Evolutionary conservation across 2,797 vertebrate genomes (phyloP), one percentile per base, ranked within the genome.

Genomic region (Toxotes lorentzi): DNA sequence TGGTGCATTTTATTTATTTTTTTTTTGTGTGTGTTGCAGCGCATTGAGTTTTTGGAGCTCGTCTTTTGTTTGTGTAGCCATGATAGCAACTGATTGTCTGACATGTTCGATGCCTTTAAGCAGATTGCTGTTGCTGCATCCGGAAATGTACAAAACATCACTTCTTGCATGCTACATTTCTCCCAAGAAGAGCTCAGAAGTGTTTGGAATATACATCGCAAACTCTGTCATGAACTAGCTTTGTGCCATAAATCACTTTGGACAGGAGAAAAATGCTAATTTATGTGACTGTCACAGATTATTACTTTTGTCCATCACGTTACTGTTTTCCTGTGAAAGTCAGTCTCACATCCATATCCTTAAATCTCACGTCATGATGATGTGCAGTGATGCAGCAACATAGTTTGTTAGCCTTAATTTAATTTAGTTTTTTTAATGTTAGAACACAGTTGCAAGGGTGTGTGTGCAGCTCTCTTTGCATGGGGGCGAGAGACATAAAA

Each of bases 371-470:
- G 17, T 50, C 35, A 12, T 7, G 17, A n/a, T 54, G 43, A 70
- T 59, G 45, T 50, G 30, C 51, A 61, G 7, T 57, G 50, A 76
- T n/a, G 53, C 47, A 35, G 71, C 27, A 34, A 53, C 30, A 60
- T 50, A 54, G 38, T 68, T 61, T 59, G 8, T 40, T 65, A 48
- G 21, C 19, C 50, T 74, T 23, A 58, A n/a, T 64, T 58, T n/a
- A 35, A 45, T 27, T 27, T 8, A 8, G 47, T 71, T 75, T 66
- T 62, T 70, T 35, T 30, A 30, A 82, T 50, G 63, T 75, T 62
- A 10, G 48, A 66, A 60, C 74, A 73, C 65, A 82, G 83, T 76
- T 84, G 83, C 35, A 41, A 65, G 30, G 10, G 45, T 47, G 34
- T 56, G 68, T 73, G 65, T 51, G 72, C 51, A 53, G 23, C 50